Conservation (phyloP, 2,113 vertebrate genomes). For the Cygnus atratus region DNA sequence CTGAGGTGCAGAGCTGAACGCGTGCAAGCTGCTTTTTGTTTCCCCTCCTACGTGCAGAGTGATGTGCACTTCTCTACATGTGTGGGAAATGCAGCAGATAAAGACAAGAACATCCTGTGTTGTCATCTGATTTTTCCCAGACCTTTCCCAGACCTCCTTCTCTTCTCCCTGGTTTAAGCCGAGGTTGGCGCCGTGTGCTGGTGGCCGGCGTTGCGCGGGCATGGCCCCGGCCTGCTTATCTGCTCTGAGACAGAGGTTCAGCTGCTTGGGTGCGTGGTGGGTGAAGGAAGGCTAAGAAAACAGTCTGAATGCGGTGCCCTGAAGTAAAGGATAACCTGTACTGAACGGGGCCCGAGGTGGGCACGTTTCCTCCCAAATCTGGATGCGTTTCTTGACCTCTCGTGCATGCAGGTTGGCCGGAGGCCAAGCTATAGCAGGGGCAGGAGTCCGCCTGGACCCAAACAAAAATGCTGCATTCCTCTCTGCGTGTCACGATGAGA, state of each 20-base stretch:
- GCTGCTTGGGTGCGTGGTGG: not conserved
- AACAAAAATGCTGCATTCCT: not conserved
- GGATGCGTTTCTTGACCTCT: not conserved
- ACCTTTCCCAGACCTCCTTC: not conserved
- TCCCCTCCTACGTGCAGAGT: not conserved
- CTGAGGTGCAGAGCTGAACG: not conserved
- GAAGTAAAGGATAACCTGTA: not conserved
- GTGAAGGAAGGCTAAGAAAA: not conserved
- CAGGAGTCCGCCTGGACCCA: not conserved
- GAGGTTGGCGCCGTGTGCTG: not conserved
- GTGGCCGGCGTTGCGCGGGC: not conserved
- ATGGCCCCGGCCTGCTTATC: accelerated
- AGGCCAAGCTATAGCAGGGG: not conserved
- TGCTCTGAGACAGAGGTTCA: not conserved
- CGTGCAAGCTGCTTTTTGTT: not conserved
- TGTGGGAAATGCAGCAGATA: not conserved
- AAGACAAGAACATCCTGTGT: not conserved
- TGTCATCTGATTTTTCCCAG: not conserved
- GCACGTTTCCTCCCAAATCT: not conserved
- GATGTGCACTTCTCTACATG: not conserved
- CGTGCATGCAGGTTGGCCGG: not conserved
- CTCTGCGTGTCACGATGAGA: not conserved
- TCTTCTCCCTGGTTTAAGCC: not conserved
- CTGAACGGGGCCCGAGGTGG: not conserved
- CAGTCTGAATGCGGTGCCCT: accelerated